These are phyloP conservation scores for Drosophila infuscata DNA, from an alignment of 2,888 invertebrate species.

Conservation along the genomic window DNA sequence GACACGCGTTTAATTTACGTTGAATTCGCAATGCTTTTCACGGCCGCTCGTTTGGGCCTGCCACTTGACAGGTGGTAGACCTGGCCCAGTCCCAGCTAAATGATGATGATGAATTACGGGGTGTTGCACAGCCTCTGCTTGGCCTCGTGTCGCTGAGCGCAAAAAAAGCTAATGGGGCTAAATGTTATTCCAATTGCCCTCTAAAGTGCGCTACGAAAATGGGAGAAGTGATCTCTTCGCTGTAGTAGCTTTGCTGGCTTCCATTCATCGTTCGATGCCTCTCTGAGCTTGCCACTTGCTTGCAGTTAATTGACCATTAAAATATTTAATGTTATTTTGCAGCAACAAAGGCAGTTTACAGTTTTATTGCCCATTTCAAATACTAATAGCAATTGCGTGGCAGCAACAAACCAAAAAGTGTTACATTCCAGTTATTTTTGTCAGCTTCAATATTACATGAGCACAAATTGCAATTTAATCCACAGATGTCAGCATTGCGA, in stretches of 20 bases:
- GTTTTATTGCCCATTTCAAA: conserved; percentile 80
- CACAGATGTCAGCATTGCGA: conserved; percentile 85
- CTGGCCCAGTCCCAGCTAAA: conserved; percentile 30
- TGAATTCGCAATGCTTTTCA: conserved; percentile 74
- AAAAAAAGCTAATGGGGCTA: conserved; percentile 41
- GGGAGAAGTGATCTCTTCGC: conserved; percentile 5
- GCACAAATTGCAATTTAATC: conserved; percentile 85
- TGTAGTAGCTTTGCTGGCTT: background rate
- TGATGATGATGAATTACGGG: conserved; percentile 68
- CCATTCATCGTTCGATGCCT: background rate
- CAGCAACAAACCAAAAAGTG: conserved; percentile 52
- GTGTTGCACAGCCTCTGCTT: conserved; percentile 10
- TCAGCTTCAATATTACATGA: conserved; percentile 82
- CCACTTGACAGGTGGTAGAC: conserved; percentile 71
- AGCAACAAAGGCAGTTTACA: conserved; percentile 64
- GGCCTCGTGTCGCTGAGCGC: conserved; percentile 17
- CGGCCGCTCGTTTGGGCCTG: conserved; percentile 29
- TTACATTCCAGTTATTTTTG: conserved; percentile 43
- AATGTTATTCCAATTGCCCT: conserved; percentile 26
- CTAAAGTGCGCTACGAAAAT: conserved; percentile 25
- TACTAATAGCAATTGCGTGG: conserved; percentile 74
- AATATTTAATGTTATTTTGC: conserved; percentile 75
- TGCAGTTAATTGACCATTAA: conserved; percentile 79
- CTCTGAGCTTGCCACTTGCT: background rate
- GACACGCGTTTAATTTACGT: conserved; percentile 69